A percentile compares a stretch with the other conserved stretches of the same genome.
Conservation (phyloP, 2,113 vertebrate species). For the Bos taurus region DNA sequence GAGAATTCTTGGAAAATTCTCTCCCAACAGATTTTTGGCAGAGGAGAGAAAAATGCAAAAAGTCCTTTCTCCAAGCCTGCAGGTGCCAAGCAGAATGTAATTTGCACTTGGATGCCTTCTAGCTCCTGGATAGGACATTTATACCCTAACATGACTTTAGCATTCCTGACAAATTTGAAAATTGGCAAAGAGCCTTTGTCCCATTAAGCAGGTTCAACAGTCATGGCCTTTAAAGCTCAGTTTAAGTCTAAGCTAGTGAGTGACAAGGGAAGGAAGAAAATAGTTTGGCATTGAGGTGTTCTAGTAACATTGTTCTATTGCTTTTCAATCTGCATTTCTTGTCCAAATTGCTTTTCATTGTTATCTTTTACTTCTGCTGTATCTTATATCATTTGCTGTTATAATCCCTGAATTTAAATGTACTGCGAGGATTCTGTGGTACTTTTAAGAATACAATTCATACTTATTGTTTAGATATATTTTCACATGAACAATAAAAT, state of each 20-base stretch:
- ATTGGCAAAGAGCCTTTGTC: neutral
- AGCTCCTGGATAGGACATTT: neutral
- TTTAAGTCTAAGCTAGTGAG: neutral
- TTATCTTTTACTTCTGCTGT: neutral
- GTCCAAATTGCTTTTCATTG: neutral
- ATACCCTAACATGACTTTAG: neutral
- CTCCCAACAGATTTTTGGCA: constrained; percentile 33
- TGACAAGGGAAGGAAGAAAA: neutral
- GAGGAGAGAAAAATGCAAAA: neutral
- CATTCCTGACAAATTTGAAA: neutral
- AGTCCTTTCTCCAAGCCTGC: neutral
- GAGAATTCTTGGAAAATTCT: neutral
- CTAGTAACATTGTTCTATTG: neutral
- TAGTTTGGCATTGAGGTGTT: neutral
- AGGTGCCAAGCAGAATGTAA: neutral
- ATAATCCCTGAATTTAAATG: neutral
- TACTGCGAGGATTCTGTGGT: neutral
- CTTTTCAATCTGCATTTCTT: neutral
- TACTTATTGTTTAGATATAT: neutral
- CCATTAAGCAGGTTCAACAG: neutral
- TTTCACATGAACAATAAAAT: neutral
- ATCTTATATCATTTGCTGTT: neutral
- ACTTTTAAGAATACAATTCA: neutral
- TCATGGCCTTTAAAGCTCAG: neutral
- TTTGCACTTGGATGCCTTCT: neutral